phyloP scores from a whole-genome alignment of 2,888 invertebrate species.

The Netelia fuscicornis region DNA sequence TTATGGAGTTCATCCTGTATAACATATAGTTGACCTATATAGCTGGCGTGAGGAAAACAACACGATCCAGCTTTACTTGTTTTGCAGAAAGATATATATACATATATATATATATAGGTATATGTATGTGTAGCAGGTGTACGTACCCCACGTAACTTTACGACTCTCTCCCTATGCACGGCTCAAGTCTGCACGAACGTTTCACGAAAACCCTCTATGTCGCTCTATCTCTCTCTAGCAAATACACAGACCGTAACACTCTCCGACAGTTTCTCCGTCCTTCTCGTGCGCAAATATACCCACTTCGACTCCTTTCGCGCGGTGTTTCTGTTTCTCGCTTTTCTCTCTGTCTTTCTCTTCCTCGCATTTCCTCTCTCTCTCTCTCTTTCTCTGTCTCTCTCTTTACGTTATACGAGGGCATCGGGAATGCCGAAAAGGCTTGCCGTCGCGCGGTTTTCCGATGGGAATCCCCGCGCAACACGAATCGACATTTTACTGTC shows the following conservation, averaged over 20 bases:
- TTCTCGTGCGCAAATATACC: slow-evolving; percentile 1
- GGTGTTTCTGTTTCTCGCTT: neutral
- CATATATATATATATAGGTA: neutral
- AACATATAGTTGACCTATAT: slow-evolving; percentile 37
- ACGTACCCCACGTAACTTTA: slow-evolving; percentile 48
- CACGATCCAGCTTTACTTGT: slow-evolving; percentile 21
- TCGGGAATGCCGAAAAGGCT: slow-evolving; percentile 39
- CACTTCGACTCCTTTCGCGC: neutral
- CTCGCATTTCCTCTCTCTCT: neutral
- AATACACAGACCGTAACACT: neutral
- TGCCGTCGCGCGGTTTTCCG: slow-evolving; percentile 69
- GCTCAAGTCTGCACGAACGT: slow-evolving; percentile 52
- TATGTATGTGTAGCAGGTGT: neutral
- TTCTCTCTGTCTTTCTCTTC: neutral
- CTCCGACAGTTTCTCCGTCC: neutral
- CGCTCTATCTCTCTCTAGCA: slow-evolving; percentile 6
- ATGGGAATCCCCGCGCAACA: slow-evolving; percentile 69
- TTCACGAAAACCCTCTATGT: slow-evolving; percentile 27
- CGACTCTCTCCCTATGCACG: slow-evolving; percentile 49
- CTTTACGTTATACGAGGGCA: neutral
- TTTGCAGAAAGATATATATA: neutral
- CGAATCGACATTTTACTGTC: slow-evolving; percentile 51
- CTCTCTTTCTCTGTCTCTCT: slow-evolving; percentile 13
- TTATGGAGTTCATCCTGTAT: neutral
- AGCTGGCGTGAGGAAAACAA: slow-evolving; percentile 17